Conservation (phyloP, 1,140 invertebrate genomes). For the Dreissena rostriformis region DNA sequence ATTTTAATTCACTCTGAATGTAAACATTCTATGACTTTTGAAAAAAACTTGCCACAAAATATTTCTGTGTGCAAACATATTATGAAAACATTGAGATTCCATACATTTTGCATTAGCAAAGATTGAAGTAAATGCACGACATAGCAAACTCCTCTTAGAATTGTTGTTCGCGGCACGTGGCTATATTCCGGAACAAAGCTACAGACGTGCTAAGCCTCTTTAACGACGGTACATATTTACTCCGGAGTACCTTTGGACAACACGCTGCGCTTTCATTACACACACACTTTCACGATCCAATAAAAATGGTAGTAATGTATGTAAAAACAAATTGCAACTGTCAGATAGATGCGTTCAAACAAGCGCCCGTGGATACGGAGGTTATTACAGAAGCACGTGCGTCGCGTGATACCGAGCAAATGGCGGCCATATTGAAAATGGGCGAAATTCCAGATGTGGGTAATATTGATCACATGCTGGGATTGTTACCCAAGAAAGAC, state of each 20-base stretch:
- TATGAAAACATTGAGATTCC: too few relatives aligned
- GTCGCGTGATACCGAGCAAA: constrained; percentile 28
- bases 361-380: constrained; percentile 53
- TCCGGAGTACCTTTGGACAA: background rate
- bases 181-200: too few relatives aligned
- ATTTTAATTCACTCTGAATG: too few relatives aligned
- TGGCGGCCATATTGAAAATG: constrained; percentile 52
- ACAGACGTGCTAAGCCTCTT: too few relatives aligned
- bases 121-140: too few relatives aligned
- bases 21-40: too few relatives aligned
- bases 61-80: too few relatives aligned
- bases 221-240: too few relatives aligned
- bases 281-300: constrained; percentile 47
- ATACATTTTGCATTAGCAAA: too few relatives aligned
- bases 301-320: constrained; percentile 48
- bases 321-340: constrained; percentile 51
- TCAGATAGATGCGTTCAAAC: constrained; percentile 38
- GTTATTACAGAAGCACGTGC: constrained; percentile 51
- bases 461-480: constrained; percentile 14
- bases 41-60: too few relatives aligned
- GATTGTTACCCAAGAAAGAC: background rate
- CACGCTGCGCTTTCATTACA: constrained; percentile 41
- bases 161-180: too few relatives aligned
- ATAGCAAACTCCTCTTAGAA: too few relatives aligned
- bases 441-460: constrained; percentile 34